Evolutionary conservation across 1,140 invertebrate genomes (phyloP).

Genomic region (Musca domestica): DNA sequence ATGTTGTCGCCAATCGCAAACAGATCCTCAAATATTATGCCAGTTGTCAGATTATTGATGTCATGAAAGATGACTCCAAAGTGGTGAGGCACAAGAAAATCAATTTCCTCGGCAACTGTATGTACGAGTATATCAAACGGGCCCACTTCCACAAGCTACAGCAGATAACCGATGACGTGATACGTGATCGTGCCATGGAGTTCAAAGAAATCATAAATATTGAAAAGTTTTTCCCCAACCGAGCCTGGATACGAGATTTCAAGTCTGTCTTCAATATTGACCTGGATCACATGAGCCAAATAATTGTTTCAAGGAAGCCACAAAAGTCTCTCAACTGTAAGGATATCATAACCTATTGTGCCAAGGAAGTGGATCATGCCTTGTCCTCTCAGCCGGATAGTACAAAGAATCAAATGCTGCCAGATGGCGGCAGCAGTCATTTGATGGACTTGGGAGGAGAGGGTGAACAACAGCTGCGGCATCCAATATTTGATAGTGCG

Average conservation of each 20-base stretch:
- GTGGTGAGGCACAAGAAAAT: constrained; percentile 27
- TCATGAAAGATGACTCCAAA: constrained; percentile 15
- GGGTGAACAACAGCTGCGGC: constrained; percentile 3
- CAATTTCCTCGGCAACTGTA: constrained; percentile 27
- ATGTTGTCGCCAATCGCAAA: constrained; percentile 26
- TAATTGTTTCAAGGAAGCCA: constrained; percentile 20
- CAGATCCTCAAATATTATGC: constrained; percentile 26
- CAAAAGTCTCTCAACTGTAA: constrained; percentile 18
- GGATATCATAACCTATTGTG: constrained; percentile 26
- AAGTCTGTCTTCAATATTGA: constrained; percentile 26
- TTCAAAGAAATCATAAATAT: constrained; percentile 25
- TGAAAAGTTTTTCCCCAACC: constrained; percentile 28
- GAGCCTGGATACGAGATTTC: constrained; percentile 26
- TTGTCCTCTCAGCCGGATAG: not conserved
- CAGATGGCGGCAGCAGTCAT: not conserved
- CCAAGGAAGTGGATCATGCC: constrained; percentile 10
- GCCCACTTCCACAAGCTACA: constrained; percentile 16
- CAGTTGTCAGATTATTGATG: constrained; percentile 21
- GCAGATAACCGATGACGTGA: constrained; percentile 15
- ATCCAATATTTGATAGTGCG: constrained; percentile 34
- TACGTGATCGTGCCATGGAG: constrained; percentile 25
- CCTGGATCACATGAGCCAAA: constrained; percentile 13
- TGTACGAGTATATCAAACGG: constrained; percentile 26
- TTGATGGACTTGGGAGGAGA: not conserved
- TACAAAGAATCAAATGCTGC: not conserved